Percentiles rank a stretch among this genome's conserved stretches.
Conservation (phyloP, 2,888 invertebrate genomes). For the Trissonchulus sp. region DNA sequence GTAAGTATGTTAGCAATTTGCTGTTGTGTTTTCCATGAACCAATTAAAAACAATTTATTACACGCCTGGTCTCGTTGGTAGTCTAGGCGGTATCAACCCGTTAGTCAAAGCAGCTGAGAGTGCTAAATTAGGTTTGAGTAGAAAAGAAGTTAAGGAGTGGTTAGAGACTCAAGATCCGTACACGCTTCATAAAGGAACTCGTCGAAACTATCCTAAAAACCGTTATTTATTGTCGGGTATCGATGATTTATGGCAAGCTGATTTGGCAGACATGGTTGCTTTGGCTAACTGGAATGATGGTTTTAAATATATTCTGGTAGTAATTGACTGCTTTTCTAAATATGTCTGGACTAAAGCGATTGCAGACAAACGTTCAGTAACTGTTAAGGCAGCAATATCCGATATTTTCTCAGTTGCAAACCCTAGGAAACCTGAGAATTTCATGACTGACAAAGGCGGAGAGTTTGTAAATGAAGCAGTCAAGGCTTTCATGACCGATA, state of each 20-base stretch:
- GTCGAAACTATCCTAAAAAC: not conserved
- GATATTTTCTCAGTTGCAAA: not conserved
- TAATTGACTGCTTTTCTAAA: slow-evolving; percentile 9
- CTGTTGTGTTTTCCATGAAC: no score
- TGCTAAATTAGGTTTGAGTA: not conserved
- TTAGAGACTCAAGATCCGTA: not conserved
- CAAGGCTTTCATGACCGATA: not conserved
- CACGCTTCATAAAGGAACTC: not conserved
- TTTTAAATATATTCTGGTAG: slow-evolving; percentile 16
- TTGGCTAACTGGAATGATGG: not conserved
- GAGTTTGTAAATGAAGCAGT: not conserved
- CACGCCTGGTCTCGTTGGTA: not conserved
- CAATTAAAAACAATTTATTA: no score
- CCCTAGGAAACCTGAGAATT: not conserved
- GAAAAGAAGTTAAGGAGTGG: not conserved
- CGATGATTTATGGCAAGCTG: slow-evolving; percentile 9
- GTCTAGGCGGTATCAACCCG: not conserved
- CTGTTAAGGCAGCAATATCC: not conserved
- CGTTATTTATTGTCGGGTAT: not conserved
- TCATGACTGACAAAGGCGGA: not conserved
- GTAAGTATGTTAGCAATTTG: no score
- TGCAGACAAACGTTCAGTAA: not conserved
- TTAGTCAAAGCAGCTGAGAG: not conserved
- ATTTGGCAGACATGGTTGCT: not conserved
- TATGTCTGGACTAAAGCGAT: not conserved